Evolutionary conservation across 2,888 invertebrate genomes (phyloP).

Genomic region (Syrphus vitripennis): DNA sequence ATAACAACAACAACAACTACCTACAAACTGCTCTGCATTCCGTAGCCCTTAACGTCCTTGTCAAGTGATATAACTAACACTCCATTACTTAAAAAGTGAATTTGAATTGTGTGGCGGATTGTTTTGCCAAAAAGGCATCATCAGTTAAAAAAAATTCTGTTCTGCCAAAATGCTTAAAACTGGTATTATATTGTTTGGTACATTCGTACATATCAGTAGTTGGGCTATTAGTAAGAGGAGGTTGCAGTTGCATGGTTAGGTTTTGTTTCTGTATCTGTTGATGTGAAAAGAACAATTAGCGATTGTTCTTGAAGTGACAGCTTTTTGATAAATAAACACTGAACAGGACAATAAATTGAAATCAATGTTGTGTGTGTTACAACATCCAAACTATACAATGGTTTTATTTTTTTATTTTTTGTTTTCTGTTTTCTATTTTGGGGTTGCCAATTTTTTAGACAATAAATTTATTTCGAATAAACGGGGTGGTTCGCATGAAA

Average conservation of each 20-base stretch:
- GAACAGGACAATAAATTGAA: not conserved
- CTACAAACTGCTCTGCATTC: not conserved
- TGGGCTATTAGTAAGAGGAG: not conserved
- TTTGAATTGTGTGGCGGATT: conserved; percentile 43
- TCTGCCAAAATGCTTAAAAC: conserved; percentile 28
- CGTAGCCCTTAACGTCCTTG: conserved; percentile 39
- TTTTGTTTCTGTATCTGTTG: conserved; percentile 22
- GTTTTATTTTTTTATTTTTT: not conserved
- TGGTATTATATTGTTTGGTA: not conserved
- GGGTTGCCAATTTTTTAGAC: not conserved
- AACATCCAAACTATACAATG: not conserved
- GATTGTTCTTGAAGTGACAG: conserved; percentile 25
- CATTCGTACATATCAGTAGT: not conserved
- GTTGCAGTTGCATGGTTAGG: not conserved
- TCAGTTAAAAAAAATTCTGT: not conserved
- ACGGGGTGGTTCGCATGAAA: not conserved
- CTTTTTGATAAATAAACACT: not conserved
- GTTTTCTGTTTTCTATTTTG: not conserved
- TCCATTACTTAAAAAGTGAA: conserved; percentile 51
- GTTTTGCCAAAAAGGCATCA: conserved; percentile 32
- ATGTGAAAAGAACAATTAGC: conserved; percentile 36
- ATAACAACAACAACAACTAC: not conserved
- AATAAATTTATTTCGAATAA: not conserved
- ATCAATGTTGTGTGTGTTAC: not conserved
- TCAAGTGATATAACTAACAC: conserved; percentile 60